Base-by-base conservation (phyloP, 2,888 invertebrate genomes). In the Caenorhabditis sinica region DNA sequence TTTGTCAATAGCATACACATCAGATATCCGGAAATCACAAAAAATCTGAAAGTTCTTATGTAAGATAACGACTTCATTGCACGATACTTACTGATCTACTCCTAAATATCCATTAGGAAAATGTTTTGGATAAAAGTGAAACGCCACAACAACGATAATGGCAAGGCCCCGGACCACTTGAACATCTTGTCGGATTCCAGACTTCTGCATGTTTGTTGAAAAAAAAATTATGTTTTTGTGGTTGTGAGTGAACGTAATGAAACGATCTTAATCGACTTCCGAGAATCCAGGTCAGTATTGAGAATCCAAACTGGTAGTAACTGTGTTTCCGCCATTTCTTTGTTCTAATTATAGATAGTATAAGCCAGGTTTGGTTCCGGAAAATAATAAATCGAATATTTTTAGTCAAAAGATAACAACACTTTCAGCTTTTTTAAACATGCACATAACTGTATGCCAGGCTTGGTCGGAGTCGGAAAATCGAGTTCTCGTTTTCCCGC, bases 31-130 rank as follows among this genome's bases (percentile, higher is more conserved):
- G 75, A 75, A 28, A 77, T 23, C 2, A 77, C 76, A 40, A 77
- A 77, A 45, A 77, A 77, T 49, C 76, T 77, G 53, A 53, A 65
- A 65, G 9, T n/a, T 3, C 20, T n/a, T 63, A 11, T 9, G 15
- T 2, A 40, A 68, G 13, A 23, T n/a, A n/a, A n/a, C n/a, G n/a
- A 5, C 23, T 13, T 40, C 13, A 6, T 40, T 11, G 13, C 0
- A 20, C 6, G 13, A 23, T 3, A 51, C 77, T 63, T 51, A 79
- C 79, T 71, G 69, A 72, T 79, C 79, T 28, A 79, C 79, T 0
- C 79, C 79, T 6, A 79, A 17, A 30, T 61, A 69, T 5, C 79
- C 79, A 71, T 79, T 79, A 2, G 79, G 79, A 33, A 79, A 71
- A 23, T 36, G 17, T 15, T 61, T 53, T 2, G 79, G 79, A 11